Base-by-base conservation (phyloP, 2,888 invertebrate genomes). In the Octodonta nipae region DNA sequence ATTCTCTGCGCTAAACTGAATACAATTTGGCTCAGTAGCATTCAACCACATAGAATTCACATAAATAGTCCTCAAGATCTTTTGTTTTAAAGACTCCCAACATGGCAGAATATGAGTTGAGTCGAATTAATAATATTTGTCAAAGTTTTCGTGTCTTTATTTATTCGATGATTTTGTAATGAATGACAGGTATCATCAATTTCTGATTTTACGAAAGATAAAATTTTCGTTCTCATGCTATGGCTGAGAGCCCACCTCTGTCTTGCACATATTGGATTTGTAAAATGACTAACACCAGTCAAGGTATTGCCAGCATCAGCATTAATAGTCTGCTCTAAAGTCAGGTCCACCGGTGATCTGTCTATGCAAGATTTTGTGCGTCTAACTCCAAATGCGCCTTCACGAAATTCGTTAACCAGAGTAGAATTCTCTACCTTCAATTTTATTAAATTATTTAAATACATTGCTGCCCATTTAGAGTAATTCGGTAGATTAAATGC, bases 311-410 rank as follows among this genome's bases (percentile, higher is more conserved):
- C 26, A 12, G 30, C 13, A 37, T 38, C 41, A 29, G 41, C 51
- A 41, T 49, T 48, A 13, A 48, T 43, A 6, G 45, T 49, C 28
- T 50, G 50, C 24, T 49, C 45, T 7, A 49, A 28, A 5, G 38
- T 41, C 26, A 41, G 13, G 13, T 29, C 29, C 11, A 29, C 29
- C 8, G 30, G 34, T 28, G 6, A 5, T 15, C 28, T 5, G 4
- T 12, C 3, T 3, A 28, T 13, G 14, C 5, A 4, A 3, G 4
- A 5, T 4, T 3, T 13, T 6, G 28, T 28, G 5, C 28, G 12
- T 28, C n/a, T 28, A 8, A 28, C 14, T 5, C 28, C 28, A n/a
- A 28, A 28, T 6, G 28, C 13, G 12, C 28, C 28, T 3, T 13
- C 4, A 5, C 3, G 3, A 5, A 15, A 13, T 13, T 28, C 4